Evolutionary conservation across 2,797 vertebrate genomes (phyloP), one percentile per base, ranked within the genome.

Genomic region (Balearica regulorum): DNA sequence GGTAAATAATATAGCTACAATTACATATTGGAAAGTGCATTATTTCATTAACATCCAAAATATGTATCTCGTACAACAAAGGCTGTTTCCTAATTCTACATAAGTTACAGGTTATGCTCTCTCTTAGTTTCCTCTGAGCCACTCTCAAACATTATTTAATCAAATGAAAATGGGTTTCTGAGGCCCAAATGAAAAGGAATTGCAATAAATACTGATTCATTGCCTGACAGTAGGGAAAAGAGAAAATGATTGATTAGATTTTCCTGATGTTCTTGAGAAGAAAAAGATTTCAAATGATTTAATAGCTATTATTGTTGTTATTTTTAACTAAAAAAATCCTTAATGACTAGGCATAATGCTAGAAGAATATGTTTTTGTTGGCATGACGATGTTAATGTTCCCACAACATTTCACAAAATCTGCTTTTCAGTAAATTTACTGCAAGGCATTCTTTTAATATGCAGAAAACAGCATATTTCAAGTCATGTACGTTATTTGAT

Each of bases 401-500:
- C 77, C 73, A 96, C 87, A 96, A 72, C 73, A 92, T 88, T 85
- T 95, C 95, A 88, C 80, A 86, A 91, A 95, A 93, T 86, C 91
- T 97, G 65, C 31, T 83, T 94, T 93, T 91, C 2, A 26, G 61
- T 96, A 96, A 95, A 96, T 97, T 90, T 95, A 91, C 93, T 97
- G 91, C 55, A 90, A 87, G 89, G 94, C 61, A 94, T 72, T 94
- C 49, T 94, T 93, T 92, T 95, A 94, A 96, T 83, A 94, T 92
- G 93, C 93, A 93, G 88, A 58, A 94, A 66, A 79, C 46, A 89
- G 91, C 83, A 77, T 85, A 95, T 96, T 97, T 94, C 82, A 87
- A 97, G 83, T 70, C 88, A 76, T 73, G 81, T 83, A 93, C 16
- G 3, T 87, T 94, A 94, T 89, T 89, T 90, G 90, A 94, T 93